A percentile compares a stretch with the other conserved stretches of the same genome.
Evolutionary conservation across 2,113 vertebrate genomes (phyloP).

Genomic region (Notiomystis cincta): DNA sequence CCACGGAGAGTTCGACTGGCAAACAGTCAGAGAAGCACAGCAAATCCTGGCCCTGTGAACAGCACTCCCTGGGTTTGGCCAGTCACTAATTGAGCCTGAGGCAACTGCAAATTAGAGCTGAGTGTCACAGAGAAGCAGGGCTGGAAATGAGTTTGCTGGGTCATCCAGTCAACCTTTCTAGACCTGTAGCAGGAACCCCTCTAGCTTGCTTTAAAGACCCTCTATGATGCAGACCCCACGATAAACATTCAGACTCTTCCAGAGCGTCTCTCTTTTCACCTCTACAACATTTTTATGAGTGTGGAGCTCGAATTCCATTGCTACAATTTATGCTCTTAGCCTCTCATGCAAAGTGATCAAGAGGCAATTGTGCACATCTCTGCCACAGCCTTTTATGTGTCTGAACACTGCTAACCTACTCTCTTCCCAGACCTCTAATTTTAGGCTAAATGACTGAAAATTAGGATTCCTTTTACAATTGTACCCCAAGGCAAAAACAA

Average conservation of each 20-base stretch:
- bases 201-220: neutral
- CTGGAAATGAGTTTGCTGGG: neutral
- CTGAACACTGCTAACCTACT: neutral
- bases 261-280: neutral
- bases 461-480: neutral
- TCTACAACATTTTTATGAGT: neutral
- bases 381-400: neutral
- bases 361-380: neutral
- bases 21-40: neutral
- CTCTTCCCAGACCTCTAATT: neutral
- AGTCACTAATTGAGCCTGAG: neutral
- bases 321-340: neutral
- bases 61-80: neutral
- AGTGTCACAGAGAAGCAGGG: neutral
- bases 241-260: neutral
- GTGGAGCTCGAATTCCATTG: neutral
- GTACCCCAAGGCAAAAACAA: neutral
- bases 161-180: neutral
- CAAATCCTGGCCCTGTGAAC: neutral
- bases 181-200: fast-evolving
- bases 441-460: neutral
- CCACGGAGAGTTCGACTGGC: neutral
- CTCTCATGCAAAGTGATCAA: neutral
- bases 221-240: fast-evolving
- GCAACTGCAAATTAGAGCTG: neutral